Base-by-base conservation (phyloP, 1,140 invertebrate genomes). In the Cotesia typhae region DNA sequence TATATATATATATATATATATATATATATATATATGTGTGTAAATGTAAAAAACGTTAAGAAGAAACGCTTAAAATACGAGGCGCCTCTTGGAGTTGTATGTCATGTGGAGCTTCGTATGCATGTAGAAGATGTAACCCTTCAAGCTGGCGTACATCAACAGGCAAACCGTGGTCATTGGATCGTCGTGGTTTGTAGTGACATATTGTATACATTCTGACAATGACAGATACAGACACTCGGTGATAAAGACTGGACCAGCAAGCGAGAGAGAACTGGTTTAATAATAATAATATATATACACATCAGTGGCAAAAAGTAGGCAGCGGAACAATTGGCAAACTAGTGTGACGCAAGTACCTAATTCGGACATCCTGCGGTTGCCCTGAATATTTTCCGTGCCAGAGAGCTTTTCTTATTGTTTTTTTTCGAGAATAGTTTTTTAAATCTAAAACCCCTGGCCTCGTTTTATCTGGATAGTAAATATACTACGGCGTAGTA, bases 361-460 rank as follows among this genome's bases (percentile, higher is more conserved):
- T 77, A 78, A 78, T 77, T 78, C 74, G 76, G 69, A 77, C 74
- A 76, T 78, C 77, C 77, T 76, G 74, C 72, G 47, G 67, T 14
- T 74, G 76, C 41, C 74, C 73, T 76, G 70, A 51, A 78, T 77
- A 59, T 55, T 38, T 28, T 55, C 51, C 47, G 47, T 67, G 66
- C 66, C 66, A 67, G 14, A 51, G 9, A 36, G 14, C 60, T 67
- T 53, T 67, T 53, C 10, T 67, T 35, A 28, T 28, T 28, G 28
- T 28, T 6, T 20, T 67, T 67, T 55, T 52, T 55, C 20, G 47
- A 14, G 51, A 10, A 3, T 35, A 28, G 1, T 61, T 10, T 61
- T 20, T 17, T 10, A 10, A 4, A 55, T 10, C 41, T 6, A 37
- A 66, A 37, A 66, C 47, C n/a, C 14, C 14, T 67, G 47, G 41